Conservation (phyloP, 2,797 vertebrate species). For the Notamacropus eugenii region DNA sequence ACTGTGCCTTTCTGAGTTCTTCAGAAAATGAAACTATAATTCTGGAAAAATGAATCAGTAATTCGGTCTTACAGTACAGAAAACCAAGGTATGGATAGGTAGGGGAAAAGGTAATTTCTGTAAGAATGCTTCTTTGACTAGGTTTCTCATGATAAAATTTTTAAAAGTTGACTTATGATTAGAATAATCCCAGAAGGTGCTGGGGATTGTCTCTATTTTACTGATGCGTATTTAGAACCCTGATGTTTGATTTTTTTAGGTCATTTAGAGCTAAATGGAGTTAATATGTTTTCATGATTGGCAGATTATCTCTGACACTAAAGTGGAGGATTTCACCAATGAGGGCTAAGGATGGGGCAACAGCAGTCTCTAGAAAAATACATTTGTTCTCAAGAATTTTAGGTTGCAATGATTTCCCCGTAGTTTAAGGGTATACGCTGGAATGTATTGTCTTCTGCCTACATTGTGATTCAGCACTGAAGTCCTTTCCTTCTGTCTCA, state of each 20-base stretch:
- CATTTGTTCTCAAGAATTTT: not conserved
- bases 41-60: constrained; percentile 35
- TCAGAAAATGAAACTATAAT: constrained; percentile 26
- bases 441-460: not conserved
- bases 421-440: too few species aligned
- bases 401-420: not conserved
- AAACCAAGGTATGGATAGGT: not conserved
- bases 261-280: not conserved
- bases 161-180: not conserved
- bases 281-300: not conserved
- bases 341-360: not conserved
- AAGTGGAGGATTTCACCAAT: not conserved
- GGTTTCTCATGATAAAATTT: not conserved
- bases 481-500: not conserved
- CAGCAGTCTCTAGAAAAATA: not conserved
- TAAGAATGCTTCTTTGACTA: not conserved
- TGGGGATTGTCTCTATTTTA: not conserved
- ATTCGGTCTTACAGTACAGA: constrained; percentile 34
- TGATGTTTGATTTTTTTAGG: not conserved
- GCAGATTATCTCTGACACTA: not conserved
- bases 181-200: not conserved
- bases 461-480: not conserved
- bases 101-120: not conserved
- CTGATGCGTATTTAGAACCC: not conserved
- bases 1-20: not conserved